Conservation (phyloP, 2,113 vertebrate genomes). For the Chlorocebus sabaeus region DNA sequence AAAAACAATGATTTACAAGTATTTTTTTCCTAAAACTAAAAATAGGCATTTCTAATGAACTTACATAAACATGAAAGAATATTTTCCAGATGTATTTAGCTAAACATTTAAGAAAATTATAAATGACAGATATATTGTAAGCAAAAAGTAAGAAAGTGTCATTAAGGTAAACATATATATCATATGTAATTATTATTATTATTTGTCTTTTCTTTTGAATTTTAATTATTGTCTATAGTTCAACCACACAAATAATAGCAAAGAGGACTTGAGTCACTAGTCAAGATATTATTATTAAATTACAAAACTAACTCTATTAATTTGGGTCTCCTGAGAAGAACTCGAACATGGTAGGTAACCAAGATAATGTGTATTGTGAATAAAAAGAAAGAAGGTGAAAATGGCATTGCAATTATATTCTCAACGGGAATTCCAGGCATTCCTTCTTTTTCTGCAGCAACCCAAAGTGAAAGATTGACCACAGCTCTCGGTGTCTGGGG, state of each 20-base stretch:
- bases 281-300: not conserved
- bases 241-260: not conserved
- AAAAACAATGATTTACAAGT: slow-evolving; percentile 11
- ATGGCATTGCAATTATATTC: not conserved
- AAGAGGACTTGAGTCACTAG: not conserved
- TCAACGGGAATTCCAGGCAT: not conserved
- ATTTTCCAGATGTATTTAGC: not conserved
- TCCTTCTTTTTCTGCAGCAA: not conserved
- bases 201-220: not conserved
- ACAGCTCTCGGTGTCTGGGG: not conserved
- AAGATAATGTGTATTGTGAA: not conserved
- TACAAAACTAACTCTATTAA: not conserved
- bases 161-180: not conserved
- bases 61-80: not conserved
- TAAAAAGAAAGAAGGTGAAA: not conserved
- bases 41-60: not conserved
- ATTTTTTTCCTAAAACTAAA: not conserved
- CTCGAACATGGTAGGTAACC: not conserved
- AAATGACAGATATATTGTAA: not conserved
- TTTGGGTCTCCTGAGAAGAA: not conserved
- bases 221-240: not conserved
- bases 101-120: not conserved
- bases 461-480: not conserved
- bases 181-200: not conserved
- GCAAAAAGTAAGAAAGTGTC: not conserved